Evolutionary conservation across 2,113 vertebrate species (phyloP), one percentile per base, ranked within the genome.

Genomic region (Junco hyemalis): DNA sequence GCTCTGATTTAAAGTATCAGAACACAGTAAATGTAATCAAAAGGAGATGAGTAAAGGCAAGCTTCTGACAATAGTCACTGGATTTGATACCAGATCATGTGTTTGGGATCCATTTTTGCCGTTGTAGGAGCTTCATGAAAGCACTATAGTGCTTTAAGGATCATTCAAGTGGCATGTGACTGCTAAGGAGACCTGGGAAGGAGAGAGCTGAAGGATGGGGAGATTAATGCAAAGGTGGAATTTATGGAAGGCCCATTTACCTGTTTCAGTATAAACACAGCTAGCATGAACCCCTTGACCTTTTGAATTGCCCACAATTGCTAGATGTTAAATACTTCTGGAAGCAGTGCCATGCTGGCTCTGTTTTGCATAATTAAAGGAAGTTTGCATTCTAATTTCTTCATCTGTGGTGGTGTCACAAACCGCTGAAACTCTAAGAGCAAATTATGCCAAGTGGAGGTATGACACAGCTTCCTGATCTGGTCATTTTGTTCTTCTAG

Each of bases 391-490:
- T 63, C 83, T 92, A 84, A 48, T 64, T 33, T 60, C 45, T 70
- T 79, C 61, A 78, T 80, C 42, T 79, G 70, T 76, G 28, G 54
- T 42, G 35, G 47, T 73, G 76, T 82, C 81, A 79, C 61, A 92
- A 96, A 57, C 63, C 33, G 1, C 81, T 38, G 89, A 63, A 92
- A 73, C n/a, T 83, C 86, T 83, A 60, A 73, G 59, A 86, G 66
- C 22, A 86, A 94, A 80, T 96, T 93, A 95, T 65, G 57, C 71
- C 57, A 95, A 91, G 61, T 36, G 15, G 35, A 90, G 82, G 23
- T 31, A 40, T 96, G 93, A 91, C 74, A 81, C 90, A 93, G 53
- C 88, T 88, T 94, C 90, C 95, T 96, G 92, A 81, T 84, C 69
- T 68, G 84, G 68, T 77, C 17, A 80, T 76, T 91, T 85, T 92